phyloP scores from a whole-genome alignment of 1,140 invertebrate genomes.

The Brachionus calyciflorus region DNA sequence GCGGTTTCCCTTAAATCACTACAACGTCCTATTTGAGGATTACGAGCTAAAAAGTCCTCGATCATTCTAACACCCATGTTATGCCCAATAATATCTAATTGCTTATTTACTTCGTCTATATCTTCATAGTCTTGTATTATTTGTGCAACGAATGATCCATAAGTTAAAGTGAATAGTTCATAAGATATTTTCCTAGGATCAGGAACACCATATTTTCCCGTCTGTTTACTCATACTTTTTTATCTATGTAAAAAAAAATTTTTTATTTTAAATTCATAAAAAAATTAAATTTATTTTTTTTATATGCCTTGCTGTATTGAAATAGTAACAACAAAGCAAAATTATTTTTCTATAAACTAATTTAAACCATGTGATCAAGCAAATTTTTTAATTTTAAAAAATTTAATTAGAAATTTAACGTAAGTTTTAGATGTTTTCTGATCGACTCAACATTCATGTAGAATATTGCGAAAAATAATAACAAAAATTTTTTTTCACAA shows the following conservation, averaged over 20 bases:
- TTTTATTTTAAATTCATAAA: too few relatives aligned
- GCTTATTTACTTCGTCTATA: constrained; percentile 75
- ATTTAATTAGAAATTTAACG: too few relatives aligned
- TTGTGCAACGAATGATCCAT: constrained; percentile 93
- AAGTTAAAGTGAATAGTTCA: constrained; percentile 92
- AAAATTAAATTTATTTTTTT: too few relatives aligned
- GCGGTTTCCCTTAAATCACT: constrained; percentile 93
- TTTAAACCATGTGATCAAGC: background rate
- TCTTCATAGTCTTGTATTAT: constrained; percentile 95
- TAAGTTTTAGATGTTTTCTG: too few relatives aligned
- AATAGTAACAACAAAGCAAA: background rate
- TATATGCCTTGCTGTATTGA: too few relatives aligned
- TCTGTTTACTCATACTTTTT: constrained; percentile 18
- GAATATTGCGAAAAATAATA: too few relatives aligned
- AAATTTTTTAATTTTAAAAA: background rate
- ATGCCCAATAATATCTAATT: constrained; percentile 73
- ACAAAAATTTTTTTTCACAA: too few relatives aligned
- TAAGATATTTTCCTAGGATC: constrained; percentile 43
- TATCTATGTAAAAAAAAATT: too few relatives aligned
- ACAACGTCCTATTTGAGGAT: constrained; percentile 82
- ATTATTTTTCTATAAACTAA: background rate
- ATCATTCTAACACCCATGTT: constrained; percentile 96
- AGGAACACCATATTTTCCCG: background rate
- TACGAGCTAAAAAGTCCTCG: constrained; percentile 86
- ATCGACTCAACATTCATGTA: too few relatives aligned